Conservation (phyloP, 2,888 invertebrate genomes). For the Drosophila neotestacea region DNA sequence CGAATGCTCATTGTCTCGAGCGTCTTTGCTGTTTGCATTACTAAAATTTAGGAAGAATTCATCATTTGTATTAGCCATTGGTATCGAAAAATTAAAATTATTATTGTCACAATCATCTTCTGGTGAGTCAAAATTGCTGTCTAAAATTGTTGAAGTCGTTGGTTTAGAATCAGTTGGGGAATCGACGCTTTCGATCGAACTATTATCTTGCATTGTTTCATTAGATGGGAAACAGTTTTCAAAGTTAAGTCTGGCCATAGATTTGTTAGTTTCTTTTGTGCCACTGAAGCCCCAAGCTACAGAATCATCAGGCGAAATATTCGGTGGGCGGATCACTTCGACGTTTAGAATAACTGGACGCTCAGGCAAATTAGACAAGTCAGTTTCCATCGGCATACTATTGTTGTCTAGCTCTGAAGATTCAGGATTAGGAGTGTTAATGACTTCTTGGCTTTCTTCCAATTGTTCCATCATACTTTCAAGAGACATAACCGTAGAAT, state of each 20-base stretch:
- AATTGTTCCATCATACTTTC: neutral
- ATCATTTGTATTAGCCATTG: neutral
- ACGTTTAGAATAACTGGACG: constrained; percentile 8
- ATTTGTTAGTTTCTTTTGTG: neutral
- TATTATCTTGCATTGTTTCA: neutral
- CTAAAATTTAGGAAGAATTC: constrained; percentile 13
- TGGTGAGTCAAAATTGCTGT: neutral
- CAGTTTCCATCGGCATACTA: neutral
- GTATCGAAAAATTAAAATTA: neutral
- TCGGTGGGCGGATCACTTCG: constrained; percentile 10
- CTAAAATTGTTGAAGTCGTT: neutral
- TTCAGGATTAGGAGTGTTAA: neutral
- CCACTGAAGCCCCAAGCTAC: neutral
- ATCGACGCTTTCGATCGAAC: neutral
- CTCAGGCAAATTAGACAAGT: neutral
- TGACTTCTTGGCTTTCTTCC: neutral
- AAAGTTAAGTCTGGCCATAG: neutral
- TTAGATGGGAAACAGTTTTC: neutral
- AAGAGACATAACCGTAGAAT: neutral
- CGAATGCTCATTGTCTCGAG: neutral
- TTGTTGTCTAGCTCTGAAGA: neutral
- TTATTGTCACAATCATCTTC: neutral
- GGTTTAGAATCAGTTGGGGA: too few relatives aligned
- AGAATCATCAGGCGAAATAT: neutral
- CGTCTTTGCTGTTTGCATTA: neutral